Conservation (phyloP, 2,888 invertebrate species). For the Mimachlamys varia region DNA sequence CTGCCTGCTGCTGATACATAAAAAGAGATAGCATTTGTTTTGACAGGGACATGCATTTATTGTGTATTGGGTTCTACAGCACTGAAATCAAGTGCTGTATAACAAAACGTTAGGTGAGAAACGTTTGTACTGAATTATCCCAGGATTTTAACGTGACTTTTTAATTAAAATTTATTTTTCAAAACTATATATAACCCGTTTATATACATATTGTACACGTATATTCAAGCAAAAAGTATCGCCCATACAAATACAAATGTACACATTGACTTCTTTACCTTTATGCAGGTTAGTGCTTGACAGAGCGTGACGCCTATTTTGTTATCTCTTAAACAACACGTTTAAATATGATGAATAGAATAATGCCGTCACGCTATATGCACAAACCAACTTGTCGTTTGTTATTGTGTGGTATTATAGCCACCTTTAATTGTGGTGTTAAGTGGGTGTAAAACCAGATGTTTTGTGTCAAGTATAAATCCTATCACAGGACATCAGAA, state of each 20-base stretch:
- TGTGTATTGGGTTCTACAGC: not conserved
- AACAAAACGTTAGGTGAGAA: not conserved
- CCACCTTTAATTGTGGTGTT: not conserved
- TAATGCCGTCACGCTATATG: not conserved
- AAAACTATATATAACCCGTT: not conserved
- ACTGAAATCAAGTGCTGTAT: not conserved
- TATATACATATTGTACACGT: not conserved
- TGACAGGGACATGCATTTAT: not conserved
- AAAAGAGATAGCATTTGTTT: not conserved
- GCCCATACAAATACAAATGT: not conserved
- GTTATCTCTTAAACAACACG: not conserved
- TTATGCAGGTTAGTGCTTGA: conserved; percentile 5
- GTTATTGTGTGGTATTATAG: conserved; percentile 7
- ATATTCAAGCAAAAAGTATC: not conserved
- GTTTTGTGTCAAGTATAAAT: not conserved
- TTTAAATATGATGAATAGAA: conserved; percentile 23
- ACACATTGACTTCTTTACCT: not conserved
- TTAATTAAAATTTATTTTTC: not conserved
- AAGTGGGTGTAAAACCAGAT: not conserved
- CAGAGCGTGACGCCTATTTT: not conserved
- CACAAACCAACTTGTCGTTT: not conserved
- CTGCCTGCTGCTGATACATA: not conserved
- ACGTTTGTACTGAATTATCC: not conserved
- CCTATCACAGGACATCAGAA: not conserved
- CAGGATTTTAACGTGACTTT: not conserved